phyloP scores from a whole-genome alignment of 2,797 vertebrate species.

The Brachyrhaphis roseni region DNA sequence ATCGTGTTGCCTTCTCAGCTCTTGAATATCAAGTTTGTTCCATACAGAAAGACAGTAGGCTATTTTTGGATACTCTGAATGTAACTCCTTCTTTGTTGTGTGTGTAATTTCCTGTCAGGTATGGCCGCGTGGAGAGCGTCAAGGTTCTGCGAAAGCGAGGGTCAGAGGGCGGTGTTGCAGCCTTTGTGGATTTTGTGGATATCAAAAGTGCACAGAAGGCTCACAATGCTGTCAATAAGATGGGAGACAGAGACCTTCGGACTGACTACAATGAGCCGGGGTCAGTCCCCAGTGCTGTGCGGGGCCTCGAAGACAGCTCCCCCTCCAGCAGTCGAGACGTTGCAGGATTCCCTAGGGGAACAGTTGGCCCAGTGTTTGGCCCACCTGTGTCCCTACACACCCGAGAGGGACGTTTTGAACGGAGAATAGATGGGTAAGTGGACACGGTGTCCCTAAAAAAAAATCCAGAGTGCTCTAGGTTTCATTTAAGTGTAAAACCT shows the following conservation, averaged over 20 bases:
- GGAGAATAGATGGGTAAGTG: conserved; percentile 99
- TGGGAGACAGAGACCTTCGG: conserved; percentile 99
- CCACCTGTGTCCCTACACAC: conserved; percentile 97
- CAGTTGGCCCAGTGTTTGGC: conserved; percentile 95
- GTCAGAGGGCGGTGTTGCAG: conserved; percentile 98
- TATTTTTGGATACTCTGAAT: conserved; percentile 19
- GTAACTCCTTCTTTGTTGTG: conserved; percentile 47
- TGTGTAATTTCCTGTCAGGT: conserved; percentile 80
- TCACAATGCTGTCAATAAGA: conserved; percentile 99
- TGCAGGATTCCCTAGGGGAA: conserved; percentile 98
- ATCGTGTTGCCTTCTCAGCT: background rate
- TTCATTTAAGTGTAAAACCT: conserved; percentile 78
- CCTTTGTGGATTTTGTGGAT: conserved; percentile 99
- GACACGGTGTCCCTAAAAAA: conserved; percentile 92
- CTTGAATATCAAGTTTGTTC: background rate
- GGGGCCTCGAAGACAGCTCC: conserved; percentile 97
- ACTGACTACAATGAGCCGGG: conserved; percentile 99
- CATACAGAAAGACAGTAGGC: background rate
- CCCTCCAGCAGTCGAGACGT: conserved; percentile 99
- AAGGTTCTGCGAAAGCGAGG: conserved; percentile 99
- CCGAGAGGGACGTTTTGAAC: conserved; percentile 99
- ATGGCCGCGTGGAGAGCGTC: conserved; percentile 99
- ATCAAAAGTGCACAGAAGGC: conserved; percentile 99
- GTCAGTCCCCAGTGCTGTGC: conserved; percentile 97
- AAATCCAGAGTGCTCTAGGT: conserved; percentile 88